These are phyloP conservation scores for Mylabris phalerata DNA, from an alignment of 1,140 invertebrate species.

Conservation along the genomic window DNA sequence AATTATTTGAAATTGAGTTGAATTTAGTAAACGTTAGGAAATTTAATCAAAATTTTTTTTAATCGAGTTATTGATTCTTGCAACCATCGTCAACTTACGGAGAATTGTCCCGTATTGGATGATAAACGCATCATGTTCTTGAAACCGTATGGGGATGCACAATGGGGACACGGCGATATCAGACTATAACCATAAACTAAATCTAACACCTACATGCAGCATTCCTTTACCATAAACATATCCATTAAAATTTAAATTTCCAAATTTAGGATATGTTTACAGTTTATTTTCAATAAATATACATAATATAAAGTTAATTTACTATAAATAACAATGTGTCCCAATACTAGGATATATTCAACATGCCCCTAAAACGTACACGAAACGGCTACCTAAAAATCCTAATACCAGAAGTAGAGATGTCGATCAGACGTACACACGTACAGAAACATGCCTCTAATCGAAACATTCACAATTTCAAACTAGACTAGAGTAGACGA, in stretches of 20 bases:
- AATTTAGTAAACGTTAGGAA: no score
- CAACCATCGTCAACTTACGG: constrained; percentile 50
- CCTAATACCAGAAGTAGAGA: neutral
- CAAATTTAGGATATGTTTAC: neutral
- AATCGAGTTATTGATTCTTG: neutral
- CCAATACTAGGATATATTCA: no score
- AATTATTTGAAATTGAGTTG: no score
- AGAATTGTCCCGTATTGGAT: constrained; percentile 65
- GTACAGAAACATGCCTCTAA: constrained; percentile 8
- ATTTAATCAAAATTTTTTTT: no score
- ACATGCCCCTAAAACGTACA: neutral
- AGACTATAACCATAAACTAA: constrained; percentile 52
- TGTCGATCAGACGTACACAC: neutral
- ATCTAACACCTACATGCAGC: constrained; percentile 24
- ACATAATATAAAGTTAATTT: neutral
- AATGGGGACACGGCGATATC: constrained; percentile 69
- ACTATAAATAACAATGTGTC: neutral
- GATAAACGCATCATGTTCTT: constrained; percentile 85
- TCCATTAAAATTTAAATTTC: neutral
- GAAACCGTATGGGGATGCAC: constrained; percentile 90
- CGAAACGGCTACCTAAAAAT: neutral
- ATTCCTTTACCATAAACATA: constrained; percentile 1
- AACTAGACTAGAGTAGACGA: neutral
- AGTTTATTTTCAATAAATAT: neutral
- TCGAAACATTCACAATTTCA: constrained; percentile 4